Percentiles rank a stretch among this genome's conserved stretches.
Evolutionary conservation across 2,888 invertebrate genomes (phyloP).

Genomic region (Himalopsyche tibetana): DNA sequence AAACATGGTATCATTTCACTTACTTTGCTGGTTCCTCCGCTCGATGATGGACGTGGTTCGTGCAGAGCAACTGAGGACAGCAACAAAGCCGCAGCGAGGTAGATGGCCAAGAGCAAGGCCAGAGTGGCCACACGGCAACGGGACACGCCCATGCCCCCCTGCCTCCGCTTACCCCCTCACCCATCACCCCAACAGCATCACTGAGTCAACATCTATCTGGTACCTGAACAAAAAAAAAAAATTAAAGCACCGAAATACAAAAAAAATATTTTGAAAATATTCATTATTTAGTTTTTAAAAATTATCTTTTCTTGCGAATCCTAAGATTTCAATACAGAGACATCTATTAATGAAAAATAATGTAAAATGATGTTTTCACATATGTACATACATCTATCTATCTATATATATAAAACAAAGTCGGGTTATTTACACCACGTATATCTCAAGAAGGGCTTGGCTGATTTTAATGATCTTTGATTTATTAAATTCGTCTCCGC

Average conservation of each 20-base stretch:
- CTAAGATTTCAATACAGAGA: no score
- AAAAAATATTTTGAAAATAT: no score
- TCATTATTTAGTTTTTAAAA: no score
- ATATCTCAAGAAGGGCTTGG: no score
- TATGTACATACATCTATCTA: no score
- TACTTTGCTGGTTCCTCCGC: conserved; percentile 50
- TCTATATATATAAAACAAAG: no score
- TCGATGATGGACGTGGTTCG: conserved; percentile 67
- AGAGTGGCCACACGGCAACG: conserved; percentile 72
- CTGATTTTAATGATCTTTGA: no score
- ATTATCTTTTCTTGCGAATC: no score
- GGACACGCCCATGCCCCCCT: conserved; percentile 69
- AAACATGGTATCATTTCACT: not conserved
- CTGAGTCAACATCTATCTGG: conserved; percentile 8
- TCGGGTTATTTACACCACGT: no score
- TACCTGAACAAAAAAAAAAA: not conserved
- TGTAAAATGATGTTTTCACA: no score
- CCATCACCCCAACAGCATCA: conserved; percentile 39
- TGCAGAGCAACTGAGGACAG: conserved; percentile 73
- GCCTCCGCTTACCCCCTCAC: conserved; percentile 39
- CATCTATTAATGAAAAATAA: no score
- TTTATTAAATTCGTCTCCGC: no score
- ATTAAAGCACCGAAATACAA: not conserved
- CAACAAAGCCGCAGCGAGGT: conserved; percentile 72
- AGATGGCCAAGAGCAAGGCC: conserved; percentile 70